Conservation (phyloP, 1,140 invertebrate genomes). For the Heliconius nattereri region DNA sequence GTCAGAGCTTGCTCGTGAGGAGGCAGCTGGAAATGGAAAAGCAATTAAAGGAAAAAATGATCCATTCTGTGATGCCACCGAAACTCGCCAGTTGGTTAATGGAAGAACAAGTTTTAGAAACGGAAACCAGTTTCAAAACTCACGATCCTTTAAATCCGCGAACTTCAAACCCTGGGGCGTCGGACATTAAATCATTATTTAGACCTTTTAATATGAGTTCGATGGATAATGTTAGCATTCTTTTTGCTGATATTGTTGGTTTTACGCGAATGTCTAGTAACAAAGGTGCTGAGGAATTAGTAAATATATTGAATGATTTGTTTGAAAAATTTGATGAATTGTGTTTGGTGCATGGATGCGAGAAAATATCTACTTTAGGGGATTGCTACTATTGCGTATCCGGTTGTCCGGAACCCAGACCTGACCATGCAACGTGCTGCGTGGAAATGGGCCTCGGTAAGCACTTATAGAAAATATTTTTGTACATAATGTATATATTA, state of each 20-base stretch:
- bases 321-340: constrained; percentile 97
- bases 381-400: constrained; percentile 98
- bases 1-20: constrained; percentile 90
- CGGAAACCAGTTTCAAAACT: constrained; percentile 70
- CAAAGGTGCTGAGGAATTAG: constrained; percentile 94
- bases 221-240: constrained; percentile 97
- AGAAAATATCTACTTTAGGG: constrained; percentile 96
- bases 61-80: constrained; percentile 97
- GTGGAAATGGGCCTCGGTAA: constrained; percentile 92
- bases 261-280: constrained; percentile 99
- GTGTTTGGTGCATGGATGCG: constrained; percentile 90
- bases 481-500: constrained; percentile 9
- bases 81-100: constrained; percentile 94
- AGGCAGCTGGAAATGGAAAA: constrained; percentile 96
- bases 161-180: constrained; percentile 81
- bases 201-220: constrained; percentile 97
- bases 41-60: constrained; percentile 97
- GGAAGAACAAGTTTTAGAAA: constrained; percentile 85
- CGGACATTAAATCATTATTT: constrained; percentile 91
- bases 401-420: constrained; percentile 93
- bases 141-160: constrained; percentile 73
- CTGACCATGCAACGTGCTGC: constrained; percentile 94
- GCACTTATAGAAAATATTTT: constrained; percentile 56
- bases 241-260: constrained; percentile 99
- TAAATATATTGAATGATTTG: constrained; percentile 95